Evolutionary conservation across 2,797 vertebrate genomes (phyloP), one percentile per base, ranked within the genome.

Genomic region (Semaprochilodus insignis): DNA sequence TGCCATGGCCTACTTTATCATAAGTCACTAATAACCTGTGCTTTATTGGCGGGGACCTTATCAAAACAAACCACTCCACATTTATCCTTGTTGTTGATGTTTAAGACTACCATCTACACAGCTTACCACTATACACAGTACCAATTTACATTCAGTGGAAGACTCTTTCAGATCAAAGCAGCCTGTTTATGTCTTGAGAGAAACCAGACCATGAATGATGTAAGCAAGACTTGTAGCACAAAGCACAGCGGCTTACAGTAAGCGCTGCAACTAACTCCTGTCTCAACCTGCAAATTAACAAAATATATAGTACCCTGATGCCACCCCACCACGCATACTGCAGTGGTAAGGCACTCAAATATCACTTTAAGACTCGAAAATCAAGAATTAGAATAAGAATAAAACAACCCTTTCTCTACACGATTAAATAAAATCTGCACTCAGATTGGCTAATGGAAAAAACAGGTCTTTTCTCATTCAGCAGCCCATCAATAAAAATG

Each of bases 221-320:
- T 40, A 74, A 59, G 27, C 48, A 27, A 36, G 27, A 31, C 40
- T 74, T 40, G 73, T 55, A 54, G 13, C 55, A 60, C 73, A 74
- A n/a, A n/a, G 34, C 31, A 36, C 2, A 36, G 27, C 4, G n/a
- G 72, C 54, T 57, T 54, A 34, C 7, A 27, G 11, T 62, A 0
- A 63, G 11, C 31, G 23, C 5, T 27, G 25, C 13, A 15, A 23
- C 16, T 1, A 11, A 17, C 5, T 17, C 62, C 25, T 13, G 6
- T 17, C 27, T 17, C 27, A 65, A 27, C 34, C 31, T 34, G 16
- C n/a, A 13, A 65, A 34, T 34, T 27, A 63, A 17, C 4, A 4
- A 44, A 65, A 65, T 25, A 57, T 57, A n/a, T 6, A 10, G 2
- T 11, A 15, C 15, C 52, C 52, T 54, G 52, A 19, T 0, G 11